Percentiles rank a stretch among this genome's conserved stretches.
These are phyloP conservation scores for Macroramphosus scolopax DNA, from an alignment of 2,797 vertebrate species.

Conservation along the genomic window DNA sequence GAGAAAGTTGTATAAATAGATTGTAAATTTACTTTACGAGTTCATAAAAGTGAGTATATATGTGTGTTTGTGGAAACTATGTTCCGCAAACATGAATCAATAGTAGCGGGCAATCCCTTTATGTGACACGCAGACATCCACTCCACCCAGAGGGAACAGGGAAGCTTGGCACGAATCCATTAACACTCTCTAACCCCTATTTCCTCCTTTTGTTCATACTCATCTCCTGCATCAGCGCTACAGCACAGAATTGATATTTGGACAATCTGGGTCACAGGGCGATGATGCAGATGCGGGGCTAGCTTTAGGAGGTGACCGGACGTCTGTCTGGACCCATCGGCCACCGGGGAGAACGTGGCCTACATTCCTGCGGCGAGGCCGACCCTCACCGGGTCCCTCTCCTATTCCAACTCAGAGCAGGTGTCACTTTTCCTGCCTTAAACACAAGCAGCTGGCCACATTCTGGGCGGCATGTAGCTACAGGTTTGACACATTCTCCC, in stretches of 20 bases:
- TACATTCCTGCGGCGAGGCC: slow-evolving; percentile 49
- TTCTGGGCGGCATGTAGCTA: slow-evolving; percentile 53
- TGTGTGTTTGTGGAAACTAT: too few species aligned
- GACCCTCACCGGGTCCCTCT: slow-evolving; percentile 19
- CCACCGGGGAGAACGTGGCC: slow-evolving; percentile 34
- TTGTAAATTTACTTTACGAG: too few species aligned
- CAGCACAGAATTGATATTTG: slow-evolving; percentile 22
- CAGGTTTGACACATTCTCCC: slow-evolving; percentile 54
- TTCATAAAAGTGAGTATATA: too few species aligned
- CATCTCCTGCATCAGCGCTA: slow-evolving; percentile 22
- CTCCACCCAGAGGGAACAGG: slow-evolving; percentile 26
- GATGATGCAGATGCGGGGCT: slow-evolving; percentile 24
- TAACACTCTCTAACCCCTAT: slow-evolving; percentile 33
- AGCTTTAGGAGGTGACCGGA: slow-evolving; percentile 41
- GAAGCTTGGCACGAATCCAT: slow-evolving; percentile 43
- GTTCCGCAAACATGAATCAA: too few species aligned
- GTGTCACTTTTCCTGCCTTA: slow-evolving; percentile 57
- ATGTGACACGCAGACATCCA: slow-evolving; percentile 21
- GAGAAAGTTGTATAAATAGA: too few species aligned
- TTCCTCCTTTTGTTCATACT: slow-evolving; percentile 56
- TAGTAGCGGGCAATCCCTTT: too few species aligned
- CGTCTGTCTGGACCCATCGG: slow-evolving; percentile 47
- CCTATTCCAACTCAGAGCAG: slow-evolving; percentile 45
- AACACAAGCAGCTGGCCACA: slow-evolving; percentile 54
- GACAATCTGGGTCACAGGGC: slow-evolving; percentile 42